These are phyloP conservation scores for Thelaira solivaga DNA, from an alignment of 2,888 invertebrate species.

Conservation along the genomic window DNA sequence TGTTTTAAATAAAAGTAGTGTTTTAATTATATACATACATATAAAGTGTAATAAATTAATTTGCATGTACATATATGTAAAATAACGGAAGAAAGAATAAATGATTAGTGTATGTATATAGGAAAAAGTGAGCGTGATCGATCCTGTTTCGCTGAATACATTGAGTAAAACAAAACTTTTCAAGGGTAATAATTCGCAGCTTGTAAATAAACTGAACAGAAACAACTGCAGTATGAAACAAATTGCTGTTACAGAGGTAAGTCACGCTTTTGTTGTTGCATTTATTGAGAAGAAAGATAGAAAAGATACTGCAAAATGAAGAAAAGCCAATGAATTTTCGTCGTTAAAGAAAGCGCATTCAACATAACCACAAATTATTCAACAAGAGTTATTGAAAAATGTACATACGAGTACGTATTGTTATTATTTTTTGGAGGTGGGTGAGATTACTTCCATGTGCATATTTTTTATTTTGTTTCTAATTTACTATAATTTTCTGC, in stretches of 20 bases:
- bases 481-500: too few relatives aligned
- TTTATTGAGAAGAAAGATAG: background rate
- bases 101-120: background rate
- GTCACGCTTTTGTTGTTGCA: conserved; percentile 26
- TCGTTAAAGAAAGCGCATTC: too few relatives aligned
- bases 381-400: background rate
- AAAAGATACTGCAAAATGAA: background rate
- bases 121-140: background rate
- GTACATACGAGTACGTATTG: background rate
- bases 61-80: too few relatives aligned
- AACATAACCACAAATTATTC: background rate
- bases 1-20: too few relatives aligned
- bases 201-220: conserved; percentile 31
- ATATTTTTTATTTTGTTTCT: too few relatives aligned
- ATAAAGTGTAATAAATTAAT: too few relatives aligned
- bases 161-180: conserved; percentile 38
- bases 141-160: conserved; percentile 22
- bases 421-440: too few relatives aligned
- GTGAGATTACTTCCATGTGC: too few relatives aligned
- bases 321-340: too few relatives aligned
- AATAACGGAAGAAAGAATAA: too few relatives aligned
- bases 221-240: conserved; percentile 51
- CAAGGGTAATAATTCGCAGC: conserved; percentile 58
- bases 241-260: conserved; percentile 61
- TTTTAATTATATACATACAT: too few relatives aligned